Evolutionary conservation across 2,797 vertebrate genomes (phyloP).

Genomic region (Ataeniobius toweri): DNA sequence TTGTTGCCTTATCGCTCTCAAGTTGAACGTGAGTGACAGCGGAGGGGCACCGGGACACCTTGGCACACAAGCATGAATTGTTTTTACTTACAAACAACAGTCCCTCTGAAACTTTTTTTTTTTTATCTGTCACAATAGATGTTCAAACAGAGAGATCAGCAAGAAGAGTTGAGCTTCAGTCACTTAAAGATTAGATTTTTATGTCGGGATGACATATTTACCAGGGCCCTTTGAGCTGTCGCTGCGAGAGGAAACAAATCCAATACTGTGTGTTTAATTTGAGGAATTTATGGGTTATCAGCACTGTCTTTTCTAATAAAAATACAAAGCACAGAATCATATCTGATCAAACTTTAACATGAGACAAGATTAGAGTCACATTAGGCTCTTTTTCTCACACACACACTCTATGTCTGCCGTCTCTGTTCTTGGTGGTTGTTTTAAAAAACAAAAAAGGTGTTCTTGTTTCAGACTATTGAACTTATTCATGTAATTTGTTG

Average conservation of each 20-base stretch:
- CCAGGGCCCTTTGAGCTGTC: slow-evolving; percentile 29
- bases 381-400: not conserved
- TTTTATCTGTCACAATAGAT: slow-evolving; percentile 56
- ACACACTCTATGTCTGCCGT: not conserved
- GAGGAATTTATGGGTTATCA: slow-evolving; percentile 29
- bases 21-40: slow-evolving; percentile 69
- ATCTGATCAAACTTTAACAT: slow-evolving; percentile 2
- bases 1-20: slow-evolving; percentile 64
- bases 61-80: slow-evolving; percentile 31
- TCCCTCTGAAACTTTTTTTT: slow-evolving; percentile 38
- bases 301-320: slow-evolving; percentile 35
- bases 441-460: not conserved
- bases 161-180: slow-evolving; percentile 19
- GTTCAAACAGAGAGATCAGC: slow-evolving; percentile 51
- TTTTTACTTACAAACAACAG: slow-evolving; percentile 25
- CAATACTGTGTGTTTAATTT: slow-evolving; percentile 9
- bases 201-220: slow-evolving; percentile 30
- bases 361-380: slow-evolving; percentile 3
- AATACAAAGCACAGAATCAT: slow-evolving; percentile 6
- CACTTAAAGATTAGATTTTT: slow-evolving; percentile 32
- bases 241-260: slow-evolving; percentile 30
- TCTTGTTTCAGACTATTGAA: not conserved
- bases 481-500: not conserved
- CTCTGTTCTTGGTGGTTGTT: not conserved
- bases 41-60: slow-evolving; percentile 26